Percentiles rank a stretch among this genome's conserved stretches.
These are phyloP conservation scores for Andrena cerasifolii DNA, from an alignment of 1,140 invertebrate species.

Conservation along the genomic window DNA sequence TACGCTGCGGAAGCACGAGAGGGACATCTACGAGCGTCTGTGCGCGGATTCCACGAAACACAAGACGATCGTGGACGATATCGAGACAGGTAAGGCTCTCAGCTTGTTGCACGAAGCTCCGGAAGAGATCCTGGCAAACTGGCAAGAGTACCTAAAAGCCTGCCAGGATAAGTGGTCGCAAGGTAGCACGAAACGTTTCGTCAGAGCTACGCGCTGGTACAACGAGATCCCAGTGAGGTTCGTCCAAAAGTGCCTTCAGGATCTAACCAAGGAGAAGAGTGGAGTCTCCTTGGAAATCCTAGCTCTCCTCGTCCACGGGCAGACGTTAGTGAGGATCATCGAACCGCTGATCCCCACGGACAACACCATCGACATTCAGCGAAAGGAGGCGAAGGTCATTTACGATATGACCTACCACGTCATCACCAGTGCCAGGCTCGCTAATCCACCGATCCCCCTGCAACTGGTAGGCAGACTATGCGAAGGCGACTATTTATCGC, in stretches of 20 bases:
- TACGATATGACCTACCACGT: background rate
- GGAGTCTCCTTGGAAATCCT: slow-evolving; percentile 22
- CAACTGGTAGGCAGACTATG: slow-evolving; percentile 55
- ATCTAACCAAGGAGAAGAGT: background rate
- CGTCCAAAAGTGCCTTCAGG: background rate
- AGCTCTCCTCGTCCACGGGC: slow-evolving; percentile 56
- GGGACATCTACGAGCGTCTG: slow-evolving; percentile 32
- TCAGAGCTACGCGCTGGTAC: slow-evolving; percentile 70
- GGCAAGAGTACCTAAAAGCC: slow-evolving; percentile 58
- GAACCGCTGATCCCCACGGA: slow-evolving; percentile 52
- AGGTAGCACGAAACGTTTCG: slow-evolving; percentile 44
- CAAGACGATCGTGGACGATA: background rate
- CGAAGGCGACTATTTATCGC: slow-evolving; percentile 60
- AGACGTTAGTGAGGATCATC: slow-evolving; percentile 53
- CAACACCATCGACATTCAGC: slow-evolving; percentile 29
- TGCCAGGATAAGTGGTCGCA: background rate
- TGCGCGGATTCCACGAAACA: background rate
- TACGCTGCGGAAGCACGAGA: slow-evolving; percentile 46
- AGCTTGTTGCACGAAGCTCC: slow-evolving; percentile 61
- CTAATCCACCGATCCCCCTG: slow-evolving; percentile 65
- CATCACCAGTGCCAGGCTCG: background rate
- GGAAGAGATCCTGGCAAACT: slow-evolving; percentile 55
- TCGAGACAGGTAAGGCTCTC: slow-evolving; percentile 23
- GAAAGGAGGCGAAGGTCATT: background rate
- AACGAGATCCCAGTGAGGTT: slow-evolving; percentile 73